Base-by-base conservation (phyloP, 2,797 vertebrate species). In the Nyctibius grandis region DNA sequence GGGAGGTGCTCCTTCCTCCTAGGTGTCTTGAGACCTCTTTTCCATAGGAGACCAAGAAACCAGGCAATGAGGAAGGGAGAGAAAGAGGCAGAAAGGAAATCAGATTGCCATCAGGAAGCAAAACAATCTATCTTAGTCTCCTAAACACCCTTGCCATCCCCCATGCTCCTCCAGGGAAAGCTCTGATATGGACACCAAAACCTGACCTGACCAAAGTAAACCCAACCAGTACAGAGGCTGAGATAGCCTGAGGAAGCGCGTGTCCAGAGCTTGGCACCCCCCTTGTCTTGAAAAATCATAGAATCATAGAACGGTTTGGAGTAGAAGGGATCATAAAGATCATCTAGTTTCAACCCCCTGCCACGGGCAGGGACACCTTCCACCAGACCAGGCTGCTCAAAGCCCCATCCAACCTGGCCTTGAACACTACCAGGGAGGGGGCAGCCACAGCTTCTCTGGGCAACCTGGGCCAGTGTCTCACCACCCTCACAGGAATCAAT, bases 11-110 rank as follows among this genome's bases (percentile, higher is more conserved):
- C 95, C 74, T 92, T 97, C 85, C 96, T 98, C 91, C 98, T 93
- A 57, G 98, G 97, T 88, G 97, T 98, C 95, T 97, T 98, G 96
- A 98, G 98, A 80, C 96, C 97, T 93, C 96, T 97, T 85, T 97
- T 98, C 48, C 98, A 97, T 40, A 98, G 97, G 54, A 82, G 95
- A 48, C 98, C 98, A 93, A 98, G 98, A 91, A 98, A 89, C 38
- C 89, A 98, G 59, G 98, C 98, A 78, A 98, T 96, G 7, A 98
- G 95, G 67, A 98, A 97, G 85, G 68, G 53, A 70, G 34, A 23
- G 34, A 79, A 26, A 76, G 85, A 81, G 21, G 26, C 44, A 82
- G 59, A 11, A 83, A 50, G 69, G 31, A 40, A 33, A 64, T 57
- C 60, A 88, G 33, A 56, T 57, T 76, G 64, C 47, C 54, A 50